Evolutionary conservation across 2,113 vertebrate species (phyloP).

Genomic region (Narcine bancroftii): DNA sequence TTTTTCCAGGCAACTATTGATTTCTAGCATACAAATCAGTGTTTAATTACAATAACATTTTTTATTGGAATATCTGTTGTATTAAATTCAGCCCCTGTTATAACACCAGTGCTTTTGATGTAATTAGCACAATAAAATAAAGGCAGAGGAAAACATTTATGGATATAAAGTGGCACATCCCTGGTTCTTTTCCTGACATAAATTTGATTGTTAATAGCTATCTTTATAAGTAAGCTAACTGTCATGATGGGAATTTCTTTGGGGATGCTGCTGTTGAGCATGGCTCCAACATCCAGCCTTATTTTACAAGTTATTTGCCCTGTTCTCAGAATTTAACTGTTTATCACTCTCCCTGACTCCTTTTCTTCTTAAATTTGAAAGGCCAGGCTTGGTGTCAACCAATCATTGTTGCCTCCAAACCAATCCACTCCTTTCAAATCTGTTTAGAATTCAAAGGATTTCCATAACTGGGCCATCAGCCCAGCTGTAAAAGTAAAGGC

Average conservation of each 20-base stretch:
- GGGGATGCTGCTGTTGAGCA: not conserved
- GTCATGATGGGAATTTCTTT: not conserved
- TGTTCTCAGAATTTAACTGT: not conserved
- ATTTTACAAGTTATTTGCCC: not conserved
- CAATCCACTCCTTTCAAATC: not conserved
- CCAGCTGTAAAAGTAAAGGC: not conserved
- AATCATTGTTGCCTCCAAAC: not conserved
- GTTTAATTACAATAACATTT: not conserved
- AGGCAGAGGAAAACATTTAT: not conserved
- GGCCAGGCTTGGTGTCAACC: not conserved
- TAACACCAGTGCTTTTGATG: not conserved
- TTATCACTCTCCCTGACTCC: not conserved
- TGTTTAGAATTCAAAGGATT: not conserved
- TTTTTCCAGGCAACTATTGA: not conserved
- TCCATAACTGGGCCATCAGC: not conserved
- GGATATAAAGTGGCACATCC: not conserved
- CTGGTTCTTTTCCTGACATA: not conserved
- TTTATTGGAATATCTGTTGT: not conserved
- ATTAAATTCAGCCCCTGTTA: not conserved
- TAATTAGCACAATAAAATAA: not conserved
- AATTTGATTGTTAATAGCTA: not conserved
- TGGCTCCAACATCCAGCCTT: not conserved
- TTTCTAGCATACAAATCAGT: not conserved
- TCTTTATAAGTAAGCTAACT: constrained; percentile 2
- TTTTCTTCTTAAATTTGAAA: not conserved